phyloP scores from a whole-genome alignment of 1,140 invertebrate genomes.

The Sitobion miscanthi region DNA sequence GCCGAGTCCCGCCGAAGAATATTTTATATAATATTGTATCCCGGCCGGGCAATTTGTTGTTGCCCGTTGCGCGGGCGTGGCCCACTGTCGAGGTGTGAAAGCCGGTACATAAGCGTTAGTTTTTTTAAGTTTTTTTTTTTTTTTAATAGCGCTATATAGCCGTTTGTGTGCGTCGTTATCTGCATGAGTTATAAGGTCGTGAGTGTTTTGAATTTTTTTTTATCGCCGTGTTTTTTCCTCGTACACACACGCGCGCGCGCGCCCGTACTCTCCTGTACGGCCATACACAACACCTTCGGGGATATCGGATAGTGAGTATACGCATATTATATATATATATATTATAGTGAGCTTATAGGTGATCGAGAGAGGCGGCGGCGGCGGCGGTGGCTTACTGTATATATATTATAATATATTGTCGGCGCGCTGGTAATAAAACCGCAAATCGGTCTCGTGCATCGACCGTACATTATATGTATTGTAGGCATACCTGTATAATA shows the following conservation, averaged over 20 bases:
- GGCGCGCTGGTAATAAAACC: conserved; percentile 41
- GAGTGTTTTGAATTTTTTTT: conserved; percentile 50
- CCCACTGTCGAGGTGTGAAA: conserved; percentile 47
- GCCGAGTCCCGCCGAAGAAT: background rate
- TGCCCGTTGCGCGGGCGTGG: conserved; percentile 42
- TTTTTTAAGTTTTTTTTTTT: conserved; percentile 15
- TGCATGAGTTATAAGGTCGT: conserved; percentile 55
- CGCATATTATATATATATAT: background rate
- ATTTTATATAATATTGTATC: background rate
- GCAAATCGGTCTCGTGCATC: conserved; percentile 49
- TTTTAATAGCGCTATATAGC: background rate
- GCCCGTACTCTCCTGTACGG: background rate
- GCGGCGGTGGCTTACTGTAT: conserved; percentile 9
- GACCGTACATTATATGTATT: background rate
- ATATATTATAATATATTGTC: conserved; percentile 16
- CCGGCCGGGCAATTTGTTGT: conserved; percentile 49
- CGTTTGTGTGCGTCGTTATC: conserved; percentile 32
- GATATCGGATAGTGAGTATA: conserved; percentile 24
- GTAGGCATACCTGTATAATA: background rate
- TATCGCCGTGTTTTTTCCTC: conserved; percentile 3
- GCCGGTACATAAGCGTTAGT: background rate
- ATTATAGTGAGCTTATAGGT: background rate
- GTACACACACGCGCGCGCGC: no score
- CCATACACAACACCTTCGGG: conserved; percentile 38
- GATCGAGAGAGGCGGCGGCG: conserved; percentile 2